Evolutionary conservation across 1,140 invertebrate species (phyloP), one percentile per base, ranked within the genome.

Genomic region (Drepana arcuata): DNA sequence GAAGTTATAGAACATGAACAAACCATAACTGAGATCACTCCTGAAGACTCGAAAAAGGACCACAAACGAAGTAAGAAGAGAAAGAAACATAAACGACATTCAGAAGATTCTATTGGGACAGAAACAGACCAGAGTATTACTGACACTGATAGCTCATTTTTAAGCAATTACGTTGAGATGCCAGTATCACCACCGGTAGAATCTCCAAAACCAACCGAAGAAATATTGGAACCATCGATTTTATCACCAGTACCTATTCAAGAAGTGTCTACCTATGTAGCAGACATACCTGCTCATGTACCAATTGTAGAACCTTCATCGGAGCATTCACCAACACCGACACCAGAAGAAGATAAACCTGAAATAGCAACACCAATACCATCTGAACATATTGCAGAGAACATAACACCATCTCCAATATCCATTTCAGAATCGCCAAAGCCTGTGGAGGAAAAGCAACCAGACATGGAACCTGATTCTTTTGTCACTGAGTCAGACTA

Each of bases 131-230:
- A 61, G 34, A 77, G 63, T 38, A 26, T 77, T 30, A 28, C 43
- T 14, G 62, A 63, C 27, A 71, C 72, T 13, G 69, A 71, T 7
- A 82, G 74, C 53, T 79, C 78, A 21, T 78, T 75, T 14, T 38
- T 82, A 10, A 59, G 61, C 33, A 65, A 82, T 48, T 82, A 82
- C 36, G 41, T 82, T 3, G 64, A 82, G 34, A 46, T 82, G 24
- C 61, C 68, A 27, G 58, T 50, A 7, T 63, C 75, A 11, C 61
- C 71, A 12, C 34, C 27, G 7, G 13, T 50, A 10, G 73, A 80
- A 23, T 77, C 78, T 18, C 73, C 73, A 14, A 72, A 75, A 41
- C 78, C 74, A 12, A 63, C 67, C 13, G 45, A 53, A 21, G 52
- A 54, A 15, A 16, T 70, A 14, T 15, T 72, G 31, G 40, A 64